These are phyloP conservation scores for Melanerpes formicivorus DNA, from an alignment of 2,113 vertebrate species.

Conservation along the genomic window DNA sequence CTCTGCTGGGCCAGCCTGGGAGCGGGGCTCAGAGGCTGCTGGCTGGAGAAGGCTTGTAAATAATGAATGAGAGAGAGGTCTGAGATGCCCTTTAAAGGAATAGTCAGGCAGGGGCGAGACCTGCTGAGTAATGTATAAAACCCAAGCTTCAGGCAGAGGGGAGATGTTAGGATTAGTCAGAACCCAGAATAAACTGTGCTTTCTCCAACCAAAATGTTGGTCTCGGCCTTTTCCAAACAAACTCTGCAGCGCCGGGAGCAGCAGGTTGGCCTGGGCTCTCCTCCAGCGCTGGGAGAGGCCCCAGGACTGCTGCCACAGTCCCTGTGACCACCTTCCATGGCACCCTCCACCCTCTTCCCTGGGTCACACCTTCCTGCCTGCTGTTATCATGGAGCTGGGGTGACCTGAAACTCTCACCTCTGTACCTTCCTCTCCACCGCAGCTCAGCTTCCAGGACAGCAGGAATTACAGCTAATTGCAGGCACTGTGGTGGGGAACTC, in stretches of 20 bases:
- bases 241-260: not conserved
- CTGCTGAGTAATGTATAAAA: slow-evolving; percentile 67
- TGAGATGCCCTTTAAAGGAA: slow-evolving; percentile 72
- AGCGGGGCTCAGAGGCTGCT: not conserved
- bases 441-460: not conserved
- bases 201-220: slow-evolving; percentile 47
- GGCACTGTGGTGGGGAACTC: rapidly evolving
- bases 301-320: not conserved
- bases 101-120: slow-evolving; percentile 53
- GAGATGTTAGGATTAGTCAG: slow-evolving; percentile 69
- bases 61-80: slow-evolving; percentile 42
- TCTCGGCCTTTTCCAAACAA: slow-evolving; percentile 53
- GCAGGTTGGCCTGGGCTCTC: slow-evolving; percentile 15
- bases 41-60: slow-evolving; percentile 11
- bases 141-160: slow-evolving; percentile 56
- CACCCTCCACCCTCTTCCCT: too few relatives aligned
- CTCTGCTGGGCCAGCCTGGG: not conserved
- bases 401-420: not conserved
- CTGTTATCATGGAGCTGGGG: not conserved
- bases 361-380: not conserved
- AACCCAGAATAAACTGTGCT: slow-evolving; percentile 58
- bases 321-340: not conserved
- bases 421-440: not conserved
- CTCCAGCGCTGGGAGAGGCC: not conserved
- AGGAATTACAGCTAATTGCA: not conserved